Evolutionary conservation across 2,797 vertebrate genomes (phyloP).

Genomic region (Chelon labrosus): DNA sequence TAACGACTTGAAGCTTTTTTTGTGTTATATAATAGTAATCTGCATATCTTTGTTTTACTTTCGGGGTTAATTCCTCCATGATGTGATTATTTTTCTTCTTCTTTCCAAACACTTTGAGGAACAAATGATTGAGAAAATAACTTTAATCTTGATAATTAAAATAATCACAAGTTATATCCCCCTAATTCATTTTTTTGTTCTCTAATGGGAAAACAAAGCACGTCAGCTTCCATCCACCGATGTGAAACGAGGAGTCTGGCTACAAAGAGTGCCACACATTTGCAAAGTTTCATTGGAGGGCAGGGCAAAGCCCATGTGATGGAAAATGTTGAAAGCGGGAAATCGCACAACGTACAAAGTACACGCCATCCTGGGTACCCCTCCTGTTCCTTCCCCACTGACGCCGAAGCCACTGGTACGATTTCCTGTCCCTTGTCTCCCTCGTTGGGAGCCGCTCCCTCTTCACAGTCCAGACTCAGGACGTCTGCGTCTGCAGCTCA

Average conservation of each 20-base stretch:
- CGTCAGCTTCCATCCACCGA: constrained; percentile 7
- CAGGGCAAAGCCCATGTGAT: constrained; percentile 23
- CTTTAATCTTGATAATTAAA: not conserved
- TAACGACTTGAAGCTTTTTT: too few relatives aligned
- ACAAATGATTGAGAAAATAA: not conserved
- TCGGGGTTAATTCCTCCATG: too few relatives aligned
- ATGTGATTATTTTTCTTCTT: too few relatives aligned
- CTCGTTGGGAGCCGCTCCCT: constrained; percentile 64
- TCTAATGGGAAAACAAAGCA: not conserved
- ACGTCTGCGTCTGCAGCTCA: constrained; percentile 12
- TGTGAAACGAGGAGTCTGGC: constrained; percentile 3
- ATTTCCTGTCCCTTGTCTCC: constrained; percentile 75
- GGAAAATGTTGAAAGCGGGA: constrained; percentile 45
- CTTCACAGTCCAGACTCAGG: constrained; percentile 29
- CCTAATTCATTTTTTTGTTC: not conserved
- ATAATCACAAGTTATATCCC: not conserved
- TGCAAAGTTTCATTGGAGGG: constrained; percentile 12
- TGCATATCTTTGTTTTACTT: too few relatives aligned
- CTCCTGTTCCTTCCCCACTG: constrained; percentile 82
- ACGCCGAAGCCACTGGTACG: constrained; percentile 69
- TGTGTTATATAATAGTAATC: too few relatives aligned
- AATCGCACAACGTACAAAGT: constrained; percentile 47
- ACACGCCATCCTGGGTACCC: constrained; percentile 68
- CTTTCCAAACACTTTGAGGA: not conserved
- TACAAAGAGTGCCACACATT: constrained; percentile 13